Base-by-base conservation (phyloP, 1,140 invertebrate species). In the Caenorhabditis elegans region DNA sequence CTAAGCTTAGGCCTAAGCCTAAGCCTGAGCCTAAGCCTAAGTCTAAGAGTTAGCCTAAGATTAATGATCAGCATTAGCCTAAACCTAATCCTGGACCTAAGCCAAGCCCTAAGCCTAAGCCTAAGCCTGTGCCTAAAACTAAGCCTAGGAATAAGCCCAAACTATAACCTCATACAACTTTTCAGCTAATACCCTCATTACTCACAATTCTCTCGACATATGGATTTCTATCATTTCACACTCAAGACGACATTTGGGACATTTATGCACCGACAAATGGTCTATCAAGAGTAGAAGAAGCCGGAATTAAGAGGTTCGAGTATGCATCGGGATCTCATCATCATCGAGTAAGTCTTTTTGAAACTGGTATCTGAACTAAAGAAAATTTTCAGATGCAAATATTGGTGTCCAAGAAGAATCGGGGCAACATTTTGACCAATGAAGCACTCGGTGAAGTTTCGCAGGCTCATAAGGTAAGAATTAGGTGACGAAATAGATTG, bases 211-310 rank as follows among this genome's bases (percentile, higher is more conserved):
- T 87, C 60, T 87, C 86, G 17, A 46, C 83, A 10, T 82, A 79
- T 26, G 86, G 86, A 28, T 79, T 85, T 24, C 53, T 85, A 19
- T 84, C 82, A 60, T 84, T 84, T 55, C 76, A 79, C 78, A 84
- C 76, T 75, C 87, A 88, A 78, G 88, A 88, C 55, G 87, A 88
- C 77, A 88, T 88, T 76, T 88, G 87, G 87, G 87, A 88, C 83
- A 88, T 89, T 77, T 88, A 88, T 77, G 79, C 87, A 11, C 87
- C 87, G 36, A 39, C 84, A 17, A 87, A 88, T 78, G 87, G 88
- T 10, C 26, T 86, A 19, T 87, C 87, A 51, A 49, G 87, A 77
- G 60, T 85, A 3, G 87, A 88, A 76, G 86, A 87, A 75, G 70
- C 76, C 31, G 86, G 84, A 11, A 34, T 89, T 79, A 82, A 86